These are phyloP conservation scores for Thoracochromis brauschi DNA, from an alignment of 2,113 vertebrate genomes.

Conservation along the genomic window DNA sequence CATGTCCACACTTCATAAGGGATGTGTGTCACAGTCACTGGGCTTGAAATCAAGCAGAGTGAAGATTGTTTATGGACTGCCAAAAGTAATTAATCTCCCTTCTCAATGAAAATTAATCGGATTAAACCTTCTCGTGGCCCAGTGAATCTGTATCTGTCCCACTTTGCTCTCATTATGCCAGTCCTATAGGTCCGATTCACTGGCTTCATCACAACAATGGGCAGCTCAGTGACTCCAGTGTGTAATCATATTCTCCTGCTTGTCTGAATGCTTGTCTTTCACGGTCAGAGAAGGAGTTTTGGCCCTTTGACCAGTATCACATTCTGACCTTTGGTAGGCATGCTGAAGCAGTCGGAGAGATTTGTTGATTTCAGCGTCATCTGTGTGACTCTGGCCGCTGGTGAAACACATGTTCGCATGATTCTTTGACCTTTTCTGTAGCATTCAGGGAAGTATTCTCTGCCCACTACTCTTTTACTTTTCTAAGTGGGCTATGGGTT, in stretches of 20 bases:
- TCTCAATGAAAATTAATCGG: constrained; percentile 61
- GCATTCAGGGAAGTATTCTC: constrained; percentile 7
- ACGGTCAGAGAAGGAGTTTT: background rate
- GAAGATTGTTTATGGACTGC: constrained; percentile 69
- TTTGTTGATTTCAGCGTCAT: constrained; percentile 38
- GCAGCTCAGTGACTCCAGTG: background rate
- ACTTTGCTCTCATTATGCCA: background rate
- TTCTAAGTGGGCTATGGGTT: background rate
- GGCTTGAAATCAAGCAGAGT: constrained; percentile 52
- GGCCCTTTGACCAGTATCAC: constrained; percentile 12
- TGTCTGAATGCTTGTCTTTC: constrained; percentile 43
- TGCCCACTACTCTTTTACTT: background rate
- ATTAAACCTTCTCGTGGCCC: constrained; percentile 57
- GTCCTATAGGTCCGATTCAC: constrained; percentile 3
- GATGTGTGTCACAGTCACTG: constrained; percentile 23
- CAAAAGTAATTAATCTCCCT: constrained; percentile 70
- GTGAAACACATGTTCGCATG: constrained; percentile 51
- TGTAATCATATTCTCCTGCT: constrained; percentile 42
- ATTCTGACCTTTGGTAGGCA: constrained; percentile 28
- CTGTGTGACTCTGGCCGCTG: constrained; percentile 37
- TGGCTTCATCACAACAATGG: constrained; percentile 21
- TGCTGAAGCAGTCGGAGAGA: background rate
- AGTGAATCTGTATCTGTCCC: constrained; percentile 24
- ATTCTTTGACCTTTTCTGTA: constrained; percentile 53
- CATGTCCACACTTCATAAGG: constrained; percentile 8